Base-by-base conservation (phyloP, 2,797 vertebrate genomes). In the Eurystomus glaucurus region DNA sequence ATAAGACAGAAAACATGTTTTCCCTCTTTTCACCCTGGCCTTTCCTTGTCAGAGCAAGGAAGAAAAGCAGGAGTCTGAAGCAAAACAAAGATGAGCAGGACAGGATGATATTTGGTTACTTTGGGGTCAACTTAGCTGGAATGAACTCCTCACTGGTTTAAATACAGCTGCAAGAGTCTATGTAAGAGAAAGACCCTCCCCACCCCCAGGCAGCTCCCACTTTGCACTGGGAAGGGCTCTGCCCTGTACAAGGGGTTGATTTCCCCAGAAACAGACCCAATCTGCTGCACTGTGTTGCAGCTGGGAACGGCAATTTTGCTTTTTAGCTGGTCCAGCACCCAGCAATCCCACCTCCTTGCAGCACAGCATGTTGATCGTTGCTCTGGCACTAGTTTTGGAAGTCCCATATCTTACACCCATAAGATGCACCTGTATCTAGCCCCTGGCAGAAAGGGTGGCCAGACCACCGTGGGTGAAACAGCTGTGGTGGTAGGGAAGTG, bases 311-410 rank as follows among this genome's bases (percentile, higher is more conserved):
- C 0, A 2, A 11, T 23, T 58, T 43, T 37, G 45, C 35, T 60
- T 22, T 13, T 39, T 1, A 70, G 31, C n/a, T 7, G 9, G 23
- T 35, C 17, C 35, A 51, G 69, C 18, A 15, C 31, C 50, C 51
- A 41, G 28, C 79, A 66, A 58, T 29, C 46, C 29, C 54, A 16
- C 11, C 43, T 48, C 26, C 48, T 33, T 15, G 46, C 50, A 62
- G 82, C 70, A 62, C 45, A 37, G 29, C 4, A 0, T 4, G 31
- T 25, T 1, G 0, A 4, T 35, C 1, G 0, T 13, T 69, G 61
- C 46, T 31, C 39, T 35, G 78, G 75, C 51, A 18, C 58, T 21
- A 61, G 41, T 43, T 43, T 14, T 43, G 41, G 41, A 43, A 43
- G 41, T 16, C 41, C 41, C 41, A 43, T 43, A 43, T 43, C 41